phyloP scores from a whole-genome alignment of 1,140 invertebrate species.

The Anastatus disparis region DNA sequence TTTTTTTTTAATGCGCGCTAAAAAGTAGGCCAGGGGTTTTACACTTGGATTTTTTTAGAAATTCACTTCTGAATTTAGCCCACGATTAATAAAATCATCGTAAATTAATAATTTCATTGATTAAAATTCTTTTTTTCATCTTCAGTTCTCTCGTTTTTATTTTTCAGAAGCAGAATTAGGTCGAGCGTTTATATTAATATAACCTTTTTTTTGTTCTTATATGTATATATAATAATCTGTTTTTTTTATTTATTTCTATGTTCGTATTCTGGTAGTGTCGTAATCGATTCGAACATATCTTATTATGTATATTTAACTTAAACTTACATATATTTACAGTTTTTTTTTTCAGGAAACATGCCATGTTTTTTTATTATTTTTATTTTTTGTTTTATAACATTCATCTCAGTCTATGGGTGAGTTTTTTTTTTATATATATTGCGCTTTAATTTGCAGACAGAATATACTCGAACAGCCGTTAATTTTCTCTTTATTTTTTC shows the following conservation, averaged over 20 bases:
- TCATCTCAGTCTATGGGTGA: slow-evolving; percentile 35
- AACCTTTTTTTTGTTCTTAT: slow-evolving; percentile 12
- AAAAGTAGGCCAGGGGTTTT: slow-evolving; percentile 33
- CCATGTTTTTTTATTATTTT: slow-evolving; percentile 6
- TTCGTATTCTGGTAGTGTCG: neutral
- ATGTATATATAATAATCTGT: neutral
- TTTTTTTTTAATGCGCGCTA: slow-evolving; percentile 12
- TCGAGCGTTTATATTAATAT: slow-evolving; percentile 33
- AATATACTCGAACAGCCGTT: slow-evolving; percentile 6
- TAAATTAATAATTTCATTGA: neutral
- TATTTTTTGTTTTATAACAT: slow-evolving; percentile 13
- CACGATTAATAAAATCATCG: neutral
- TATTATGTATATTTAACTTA: slow-evolving; percentile 29
- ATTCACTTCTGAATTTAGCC: neutral
- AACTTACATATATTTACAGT: slow-evolving; percentile 38
- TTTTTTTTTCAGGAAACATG: slow-evolving; percentile 40
- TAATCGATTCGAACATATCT: slow-evolving; percentile 1
- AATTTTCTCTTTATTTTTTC: slow-evolving; percentile 5
- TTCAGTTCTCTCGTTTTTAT: slow-evolving; percentile 30
- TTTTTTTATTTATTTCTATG: no score
- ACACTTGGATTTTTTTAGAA: neutral
- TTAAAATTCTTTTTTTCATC: neutral
- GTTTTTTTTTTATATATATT: slow-evolving; percentile 15
- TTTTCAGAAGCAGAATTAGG: slow-evolving; percentile 32
- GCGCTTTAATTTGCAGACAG: slow-evolving; percentile 17